Conservation (phyloP, 2,888 invertebrate species). For the Hypercompe scribonia region DNA sequence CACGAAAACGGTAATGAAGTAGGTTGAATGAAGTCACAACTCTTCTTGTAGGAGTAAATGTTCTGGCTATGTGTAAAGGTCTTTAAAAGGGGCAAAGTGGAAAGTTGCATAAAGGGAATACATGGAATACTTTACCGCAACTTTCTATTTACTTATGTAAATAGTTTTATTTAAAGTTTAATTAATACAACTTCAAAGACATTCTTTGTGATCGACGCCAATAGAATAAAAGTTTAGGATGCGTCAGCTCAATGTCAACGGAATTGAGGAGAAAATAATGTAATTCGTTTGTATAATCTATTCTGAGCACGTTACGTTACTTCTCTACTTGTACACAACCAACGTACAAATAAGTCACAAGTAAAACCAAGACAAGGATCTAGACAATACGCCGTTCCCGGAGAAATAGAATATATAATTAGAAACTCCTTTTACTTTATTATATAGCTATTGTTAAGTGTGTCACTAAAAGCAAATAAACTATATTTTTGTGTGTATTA, state of each 20-base stretch:
- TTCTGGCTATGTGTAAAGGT: conserved; percentile 62
- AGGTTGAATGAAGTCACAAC: conserved; percentile 71
- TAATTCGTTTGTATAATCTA: conserved; percentile 47
- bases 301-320: conserved; percentile 51
- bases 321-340: conserved; percentile 52
- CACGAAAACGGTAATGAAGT: conserved; percentile 69
- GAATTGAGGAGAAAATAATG: conserved; percentile 44
- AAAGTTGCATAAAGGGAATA: conserved; percentile 65
- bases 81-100: conserved; percentile 64
- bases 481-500: not conserved
- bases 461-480: not conserved
- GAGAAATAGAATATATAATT: conserved; percentile 57
- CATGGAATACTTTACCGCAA: conserved; percentile 30
- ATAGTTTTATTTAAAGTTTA: conserved; percentile 46
- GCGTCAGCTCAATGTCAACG: conserved; percentile 13
- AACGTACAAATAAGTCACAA: conserved; percentile 52
- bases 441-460: not conserved
- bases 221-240: conserved; percentile 28
- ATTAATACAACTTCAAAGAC: conserved; percentile 37
- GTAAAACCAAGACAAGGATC: conserved; percentile 64
- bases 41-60: conserved; percentile 61
- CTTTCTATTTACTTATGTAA: conserved; percentile 53
- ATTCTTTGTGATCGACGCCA: conserved; percentile 18
- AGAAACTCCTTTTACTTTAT: conserved; percentile 34
- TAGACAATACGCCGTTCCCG: conserved; percentile 57